These are phyloP conservation scores for Diarsia dahlii DNA, from an alignment of 2,888 invertebrate genomes.

Conservation along the genomic window DNA sequence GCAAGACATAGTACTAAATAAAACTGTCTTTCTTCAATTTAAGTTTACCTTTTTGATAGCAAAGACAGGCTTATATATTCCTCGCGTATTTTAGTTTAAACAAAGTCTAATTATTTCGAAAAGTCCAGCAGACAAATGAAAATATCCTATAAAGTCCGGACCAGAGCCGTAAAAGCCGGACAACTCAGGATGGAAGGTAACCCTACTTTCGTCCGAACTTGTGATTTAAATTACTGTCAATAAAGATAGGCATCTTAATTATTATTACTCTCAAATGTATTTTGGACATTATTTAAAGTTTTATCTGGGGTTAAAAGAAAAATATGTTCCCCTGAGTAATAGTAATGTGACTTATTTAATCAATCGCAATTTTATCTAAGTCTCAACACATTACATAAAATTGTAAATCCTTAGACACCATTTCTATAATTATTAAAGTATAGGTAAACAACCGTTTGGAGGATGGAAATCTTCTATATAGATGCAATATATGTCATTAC, in stretches of 20 bases:
- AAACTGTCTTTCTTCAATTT: not conserved
- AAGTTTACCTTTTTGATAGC: not conserved
- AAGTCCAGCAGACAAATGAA: not conserved
- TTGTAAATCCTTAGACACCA: no score
- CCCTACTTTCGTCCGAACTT: not conserved
- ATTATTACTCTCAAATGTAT: conserved; percentile 47
- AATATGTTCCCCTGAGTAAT: not conserved
- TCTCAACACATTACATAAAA: no score
- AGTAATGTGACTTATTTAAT: conserved; percentile 1
- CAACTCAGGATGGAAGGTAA: not conserved
- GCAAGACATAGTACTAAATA: not conserved
- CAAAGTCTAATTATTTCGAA: not conserved
- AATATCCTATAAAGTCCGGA: not conserved
- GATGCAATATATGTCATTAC: not conserved
- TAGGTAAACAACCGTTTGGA: not conserved
- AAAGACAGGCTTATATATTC: not conserved
- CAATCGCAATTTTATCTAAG: not conserved
- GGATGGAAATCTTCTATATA: not conserved
- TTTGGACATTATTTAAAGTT: conserved; percentile 18
- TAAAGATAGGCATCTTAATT: conserved; percentile 40
- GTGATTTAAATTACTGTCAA: conserved; percentile 32
- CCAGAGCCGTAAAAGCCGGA: not conserved
- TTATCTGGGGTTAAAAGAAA: not conserved
- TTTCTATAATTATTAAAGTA: not conserved
- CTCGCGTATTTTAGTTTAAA: not conserved